Base-by-base conservation (phyloP, 1,140 invertebrate species). In the Melanaphis sacchari region DNA sequence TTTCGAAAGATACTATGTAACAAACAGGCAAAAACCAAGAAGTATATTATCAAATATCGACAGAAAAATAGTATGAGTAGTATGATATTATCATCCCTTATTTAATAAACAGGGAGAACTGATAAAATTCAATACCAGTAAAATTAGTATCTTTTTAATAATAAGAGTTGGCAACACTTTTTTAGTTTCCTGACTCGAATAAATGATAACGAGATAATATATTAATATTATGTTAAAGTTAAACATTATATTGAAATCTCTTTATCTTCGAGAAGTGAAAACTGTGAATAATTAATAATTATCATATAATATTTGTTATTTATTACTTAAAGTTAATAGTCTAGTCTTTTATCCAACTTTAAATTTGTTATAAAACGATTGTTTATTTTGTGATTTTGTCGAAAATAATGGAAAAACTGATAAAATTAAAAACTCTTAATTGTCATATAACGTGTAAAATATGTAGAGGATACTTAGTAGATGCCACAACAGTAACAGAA, bases 401-500 rank as follows among this genome's bases (percentile, higher is more conserved):
- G 8, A 85, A 85, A 84, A 93, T 84, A 31, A 93, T 93, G 91
- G 91, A 93, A 93, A 93, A 93, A 85, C 38, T 94, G 82, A 98
- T 98, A 94, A 98, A 98, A 95, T 95, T 99, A 94, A 98, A 97
- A 96, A 98, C 98, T 93, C 95, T 99, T 59, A 99, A 99, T 95
- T 97, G 97, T 94, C 97, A 98, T 95, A 98, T 99, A 94, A 98
- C 98, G 76, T 99, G 99, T 96, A 98, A 98, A 95, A 98, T 99
- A 95, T 99, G 99, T 96, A 97, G 97, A 94, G 99, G 99, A 40
- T 99, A 99, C 95, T 97, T 99, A 94, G 98, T 99, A 94, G 98
- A 99, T 96, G 99, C 99, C 46, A 99, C 98, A 36, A 99, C 99
- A 54, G 98, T 99, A 88, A 99, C 98, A 81, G 99, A 99, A 96